A percentile compares a stretch with the other conserved stretches of the same genome.
These are phyloP conservation scores for Ophion obscuratus DNA, from an alignment of 2,888 invertebrate genomes.

Conservation along the genomic window DNA sequence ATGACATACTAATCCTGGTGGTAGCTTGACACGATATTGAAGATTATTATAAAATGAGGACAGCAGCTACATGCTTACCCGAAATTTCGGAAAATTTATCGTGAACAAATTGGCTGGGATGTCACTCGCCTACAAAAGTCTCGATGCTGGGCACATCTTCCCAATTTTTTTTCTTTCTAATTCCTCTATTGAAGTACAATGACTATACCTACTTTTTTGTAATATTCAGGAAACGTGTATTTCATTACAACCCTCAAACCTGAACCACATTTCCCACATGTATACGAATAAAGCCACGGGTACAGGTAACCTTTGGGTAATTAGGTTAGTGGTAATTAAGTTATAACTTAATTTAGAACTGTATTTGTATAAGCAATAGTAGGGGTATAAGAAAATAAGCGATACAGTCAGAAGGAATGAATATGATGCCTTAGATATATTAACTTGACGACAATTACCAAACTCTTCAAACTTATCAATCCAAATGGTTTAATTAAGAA, in stretches of 20 bases:
- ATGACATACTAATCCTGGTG: conserved; percentile 1
- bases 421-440: too few species aligned
- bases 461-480: too few species aligned
- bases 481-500: too few species aligned
- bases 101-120: not conserved
- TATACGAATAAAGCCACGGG: not conserved
- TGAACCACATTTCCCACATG: not conserved
- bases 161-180: too few species aligned
- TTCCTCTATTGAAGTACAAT: not conserved
- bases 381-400: too few species aligned
- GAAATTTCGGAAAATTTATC: not conserved
- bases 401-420: too few species aligned
- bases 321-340: not conserved
- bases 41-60: not conserved
- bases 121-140: too few species aligned
- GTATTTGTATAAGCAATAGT: too few species aligned
- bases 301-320: not conserved
- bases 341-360: not conserved
- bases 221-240: not conserved
- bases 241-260: not conserved
- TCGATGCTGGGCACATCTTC: too few species aligned
- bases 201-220: not conserved
- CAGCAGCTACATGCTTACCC: not conserved
- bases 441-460: too few species aligned
- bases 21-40: not conserved